phyloP scores from a whole-genome alignment of 2,797 vertebrate species.

The Hoplostethus atlanticus region DNA sequence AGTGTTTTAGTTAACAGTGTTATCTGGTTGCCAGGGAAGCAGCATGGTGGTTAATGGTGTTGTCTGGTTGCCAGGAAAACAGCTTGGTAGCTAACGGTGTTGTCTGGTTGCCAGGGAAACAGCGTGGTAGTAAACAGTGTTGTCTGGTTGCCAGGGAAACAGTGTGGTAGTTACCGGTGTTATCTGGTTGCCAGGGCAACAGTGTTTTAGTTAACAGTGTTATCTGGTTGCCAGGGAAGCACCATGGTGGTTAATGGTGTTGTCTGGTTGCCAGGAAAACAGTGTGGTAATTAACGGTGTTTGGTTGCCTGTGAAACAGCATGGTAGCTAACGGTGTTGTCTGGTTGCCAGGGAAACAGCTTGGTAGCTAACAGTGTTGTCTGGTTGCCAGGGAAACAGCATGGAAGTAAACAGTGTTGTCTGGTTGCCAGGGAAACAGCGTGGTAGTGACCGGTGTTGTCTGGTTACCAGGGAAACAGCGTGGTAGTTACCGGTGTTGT shows the following conservation, averaged over 20 bases:
- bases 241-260: neutral
- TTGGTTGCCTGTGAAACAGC: too few relatives aligned
- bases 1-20: constrained; percentile 47
- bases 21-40: constrained; percentile 86
- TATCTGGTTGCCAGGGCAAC: neutral
- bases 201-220: neutral
- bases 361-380: neutral
- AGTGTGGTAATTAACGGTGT: too few relatives aligned
- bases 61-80: too few relatives aligned
- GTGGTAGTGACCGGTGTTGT: neutral
- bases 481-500: neutral
- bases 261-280: neutral
- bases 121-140: constrained; percentile 64
- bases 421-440: neutral
- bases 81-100: neutral
- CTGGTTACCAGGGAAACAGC: neutral
- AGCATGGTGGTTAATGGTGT: constrained; percentile 73
- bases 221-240: neutral
- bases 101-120: constrained; percentile 86
- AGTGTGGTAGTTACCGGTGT: neutral
- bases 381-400: constrained; percentile 76
- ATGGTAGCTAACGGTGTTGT: neutral
- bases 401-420: neutral
- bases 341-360: constrained; percentile 90
- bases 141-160: constrained; percentile 77